Base-by-base conservation (phyloP, 2,888 invertebrate species). In the Brachyptera putata region DNA sequence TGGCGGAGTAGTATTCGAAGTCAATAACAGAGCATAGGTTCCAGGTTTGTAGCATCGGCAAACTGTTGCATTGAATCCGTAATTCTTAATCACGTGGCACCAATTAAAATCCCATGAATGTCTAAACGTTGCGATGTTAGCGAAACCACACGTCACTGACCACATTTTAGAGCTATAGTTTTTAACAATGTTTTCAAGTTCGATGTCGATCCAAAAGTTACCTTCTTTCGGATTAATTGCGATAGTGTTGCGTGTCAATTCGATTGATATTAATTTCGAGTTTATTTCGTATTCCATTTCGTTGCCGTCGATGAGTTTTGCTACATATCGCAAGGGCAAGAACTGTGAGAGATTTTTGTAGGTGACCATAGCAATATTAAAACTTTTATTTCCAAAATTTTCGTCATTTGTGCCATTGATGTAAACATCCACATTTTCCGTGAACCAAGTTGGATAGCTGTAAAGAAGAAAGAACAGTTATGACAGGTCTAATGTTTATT, bases 281-380 rank as follows among this genome's bases (percentile, higher is more conserved):
- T 84, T 80, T 57, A 86, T 76, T 67, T 80, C 79, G 73, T 84
- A 86, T 71, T 86, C 84, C 68, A 84, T 74, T 70, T 85, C 85
- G n/a, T 79, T 79, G 0, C 84, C 84, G 67, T 81, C 82, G 70
- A 86, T 86, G 65, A 80, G 77, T 69, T 84, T 80, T 63, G 82
- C 79, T 57, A 82, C 78, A 56, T 82, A 80, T 58, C 85, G 73
- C 0, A 79, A 79, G 0, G 86, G 86, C 62, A 86, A 74, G 67
- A 84, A 83, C 3, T 79, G 75, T 5, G 82, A 80, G 60, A 87
- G 72, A 67, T 85, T 84, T 67, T 80, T 81, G 70, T 85, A 88
- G 65, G 82, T 77, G 5, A 84, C 78, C 18, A 82, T 79, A 9
- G 81, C 65, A 3, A 70, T 63, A 49, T 66, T 69, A 55, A 68